A percentile compares a stretch with the other conserved stretches of the same genome.
These are phyloP conservation scores for Pelvicachromis taeniatus DNA, from an alignment of 2,113 vertebrate species.

Conservation along the genomic window DNA sequence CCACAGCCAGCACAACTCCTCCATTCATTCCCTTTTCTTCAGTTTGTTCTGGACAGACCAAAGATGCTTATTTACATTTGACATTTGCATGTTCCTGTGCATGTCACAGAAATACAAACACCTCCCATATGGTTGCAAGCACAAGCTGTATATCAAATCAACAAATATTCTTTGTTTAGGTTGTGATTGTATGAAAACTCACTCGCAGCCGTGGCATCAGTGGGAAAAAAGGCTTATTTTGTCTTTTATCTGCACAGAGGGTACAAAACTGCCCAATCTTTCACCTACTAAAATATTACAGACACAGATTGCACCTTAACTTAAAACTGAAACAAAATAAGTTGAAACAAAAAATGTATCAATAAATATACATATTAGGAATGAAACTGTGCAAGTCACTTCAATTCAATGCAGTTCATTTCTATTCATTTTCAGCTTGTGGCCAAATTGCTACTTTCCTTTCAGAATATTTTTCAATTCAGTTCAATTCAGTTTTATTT, in stretches of 20 bases:
- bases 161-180: background rate
- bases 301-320: background rate
- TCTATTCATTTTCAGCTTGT: background rate
- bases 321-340: background rate
- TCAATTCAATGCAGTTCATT: background rate
- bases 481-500: too few species aligned
- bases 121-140: background rate
- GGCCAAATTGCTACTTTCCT: background rate
- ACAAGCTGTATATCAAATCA: background rate
- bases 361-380: background rate
- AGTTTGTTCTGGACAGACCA: slow-evolving; percentile 4
- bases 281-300: background rate
- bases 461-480: too few species aligned
- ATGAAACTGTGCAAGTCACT: fast-evolving
- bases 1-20: slow-evolving; percentile 23
- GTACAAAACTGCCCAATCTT: background rate
- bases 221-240: background rate
- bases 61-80: slow-evolving; percentile 13
- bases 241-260: background rate
- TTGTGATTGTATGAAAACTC: background rate
- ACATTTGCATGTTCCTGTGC: background rate
- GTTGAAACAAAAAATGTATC: background rate
- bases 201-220: background rate
- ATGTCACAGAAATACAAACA: slow-evolving; percentile 17
- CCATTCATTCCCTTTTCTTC: slow-evolving; percentile 24